These are phyloP conservation scores for Passer domesticus DNA, from an alignment of 2,113 vertebrate species.

Conservation along the genomic window DNA sequence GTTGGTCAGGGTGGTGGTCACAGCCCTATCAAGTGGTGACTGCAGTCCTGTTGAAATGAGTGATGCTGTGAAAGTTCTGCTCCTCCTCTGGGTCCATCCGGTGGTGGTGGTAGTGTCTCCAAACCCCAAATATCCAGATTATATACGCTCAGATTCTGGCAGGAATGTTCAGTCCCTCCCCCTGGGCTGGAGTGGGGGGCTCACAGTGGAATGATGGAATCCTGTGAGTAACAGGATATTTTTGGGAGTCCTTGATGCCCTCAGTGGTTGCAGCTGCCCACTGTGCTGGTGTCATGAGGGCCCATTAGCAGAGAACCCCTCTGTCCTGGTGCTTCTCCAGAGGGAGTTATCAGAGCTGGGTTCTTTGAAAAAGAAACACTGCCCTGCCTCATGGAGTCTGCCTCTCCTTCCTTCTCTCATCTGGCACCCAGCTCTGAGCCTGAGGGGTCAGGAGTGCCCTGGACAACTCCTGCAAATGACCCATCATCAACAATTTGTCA, in stretches of 20 bases:
- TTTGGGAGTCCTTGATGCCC: not conserved
- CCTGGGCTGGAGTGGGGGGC: rapidly evolving
- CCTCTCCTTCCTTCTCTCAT: not conserved
- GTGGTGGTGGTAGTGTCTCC: not conserved
- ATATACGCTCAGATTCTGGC: rapidly evolving
- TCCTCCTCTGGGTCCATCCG: not conserved
- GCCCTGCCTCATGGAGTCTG: rapidly evolving
- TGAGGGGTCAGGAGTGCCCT: not conserved
- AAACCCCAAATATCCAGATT: not conserved
- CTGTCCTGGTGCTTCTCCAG: not conserved
- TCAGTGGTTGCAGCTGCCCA: not conserved
- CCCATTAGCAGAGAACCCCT: not conserved
- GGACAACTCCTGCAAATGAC: not conserved
- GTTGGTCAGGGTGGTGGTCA: not conserved
- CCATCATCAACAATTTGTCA: not conserved
- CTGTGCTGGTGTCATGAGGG: not conserved
- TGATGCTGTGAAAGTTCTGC: not conserved
- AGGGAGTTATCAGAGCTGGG: not conserved
- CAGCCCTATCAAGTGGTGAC: not conserved
- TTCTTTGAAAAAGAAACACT: not conserved
- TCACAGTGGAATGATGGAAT: not conserved
- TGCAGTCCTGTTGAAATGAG: not conserved
- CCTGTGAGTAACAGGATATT: not conserved
- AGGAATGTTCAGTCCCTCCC: not conserved
- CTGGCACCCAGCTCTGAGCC: not conserved